A percentile compares a stretch with the other conserved stretches of the same genome.
These are phyloP conservation scores for Cantharis rustica DNA, from an alignment of 2,888 invertebrate species.

Conservation along the genomic window DNA sequence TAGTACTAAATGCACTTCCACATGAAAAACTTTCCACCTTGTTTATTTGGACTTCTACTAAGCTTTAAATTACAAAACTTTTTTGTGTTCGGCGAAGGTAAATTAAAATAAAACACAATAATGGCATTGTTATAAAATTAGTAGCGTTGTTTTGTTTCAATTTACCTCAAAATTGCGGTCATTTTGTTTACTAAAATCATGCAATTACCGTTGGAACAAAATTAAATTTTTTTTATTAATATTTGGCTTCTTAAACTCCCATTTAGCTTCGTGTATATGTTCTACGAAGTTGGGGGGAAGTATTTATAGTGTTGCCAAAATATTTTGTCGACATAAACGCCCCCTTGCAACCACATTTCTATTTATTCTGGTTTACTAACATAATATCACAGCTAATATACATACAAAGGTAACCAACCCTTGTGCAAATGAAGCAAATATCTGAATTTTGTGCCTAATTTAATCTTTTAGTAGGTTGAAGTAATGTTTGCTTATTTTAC, in stretches of 20 bases:
- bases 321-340: constrained; percentile 37
- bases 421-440: constrained; percentile 36
- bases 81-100: not conserved
- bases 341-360: constrained; percentile 38
- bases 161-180: not conserved
- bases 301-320: constrained; percentile 9
- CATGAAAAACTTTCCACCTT: not conserved
- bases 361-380: constrained; percentile 41
- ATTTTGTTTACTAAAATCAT: not conserved
- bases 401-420: constrained; percentile 39
- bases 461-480: constrained; percentile 27
- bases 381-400: constrained; percentile 41
- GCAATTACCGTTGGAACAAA: not conserved
- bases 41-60: not conserved
- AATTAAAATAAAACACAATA: not conserved
- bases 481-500: constrained; percentile 26
- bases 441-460: constrained; percentile 37
- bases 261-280: not conserved
- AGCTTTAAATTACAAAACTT: not conserved
- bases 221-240: not conserved
- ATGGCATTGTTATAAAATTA: not conserved
- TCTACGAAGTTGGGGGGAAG: not conserved
- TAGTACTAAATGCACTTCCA: not conserved
- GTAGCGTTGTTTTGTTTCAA: not conserved
- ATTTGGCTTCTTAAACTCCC: not conserved